A percentile compares a stretch with the other conserved stretches of the same genome.
Evolutionary conservation across 2,888 invertebrate genomes (phyloP).

Genomic region (Cordilura impudica): DNA sequence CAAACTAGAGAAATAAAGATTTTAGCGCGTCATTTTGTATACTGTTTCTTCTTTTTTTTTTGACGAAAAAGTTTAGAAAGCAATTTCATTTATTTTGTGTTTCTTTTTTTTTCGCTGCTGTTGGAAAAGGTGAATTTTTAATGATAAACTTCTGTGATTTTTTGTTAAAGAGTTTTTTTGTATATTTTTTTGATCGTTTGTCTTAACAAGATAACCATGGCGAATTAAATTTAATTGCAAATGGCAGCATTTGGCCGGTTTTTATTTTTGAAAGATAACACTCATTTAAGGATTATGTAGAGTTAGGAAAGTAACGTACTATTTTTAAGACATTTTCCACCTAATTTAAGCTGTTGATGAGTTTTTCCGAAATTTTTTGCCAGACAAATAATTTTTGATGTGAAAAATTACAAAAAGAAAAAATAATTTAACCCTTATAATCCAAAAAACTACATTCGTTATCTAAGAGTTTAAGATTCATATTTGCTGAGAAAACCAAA

Average conservation of each 20-base stretch:
- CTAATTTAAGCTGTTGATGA: constrained; percentile 39
- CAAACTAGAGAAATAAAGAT: constrained; percentile 18
- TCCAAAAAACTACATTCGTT: too few relatives aligned
- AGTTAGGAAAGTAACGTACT: constrained; percentile 8
- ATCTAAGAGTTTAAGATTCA: too few relatives aligned
- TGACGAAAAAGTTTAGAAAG: constrained; percentile 33
- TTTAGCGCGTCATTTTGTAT: constrained; percentile 50
- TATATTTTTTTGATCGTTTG: constrained; percentile 12
- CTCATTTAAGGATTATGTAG: constrained; percentile 59
- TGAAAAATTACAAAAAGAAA: background rate
- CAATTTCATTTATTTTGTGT: constrained; percentile 34
- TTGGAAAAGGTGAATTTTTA: constrained; percentile 57
- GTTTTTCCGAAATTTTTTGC: constrained; percentile 15
- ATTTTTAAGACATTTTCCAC: constrained; percentile 50
- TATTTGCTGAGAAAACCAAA: too few relatives aligned
- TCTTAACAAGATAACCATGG: constrained; percentile 62
- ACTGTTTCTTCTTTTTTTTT: background rate
- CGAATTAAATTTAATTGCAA: constrained; percentile 68
- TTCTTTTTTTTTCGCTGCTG: background rate
- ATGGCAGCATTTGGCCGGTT: constrained; percentile 61
- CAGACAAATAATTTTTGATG: background rate
- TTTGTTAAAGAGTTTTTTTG: constrained; percentile 28
- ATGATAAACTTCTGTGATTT: constrained; percentile 58
- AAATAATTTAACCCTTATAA: background rate
- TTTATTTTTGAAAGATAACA: constrained; percentile 43